A percentile compares a stretch with the other conserved stretches of the same genome.
phyloP scores from a whole-genome alignment of 2,888 invertebrate genomes.

The Calameuta pallipes region DNA sequence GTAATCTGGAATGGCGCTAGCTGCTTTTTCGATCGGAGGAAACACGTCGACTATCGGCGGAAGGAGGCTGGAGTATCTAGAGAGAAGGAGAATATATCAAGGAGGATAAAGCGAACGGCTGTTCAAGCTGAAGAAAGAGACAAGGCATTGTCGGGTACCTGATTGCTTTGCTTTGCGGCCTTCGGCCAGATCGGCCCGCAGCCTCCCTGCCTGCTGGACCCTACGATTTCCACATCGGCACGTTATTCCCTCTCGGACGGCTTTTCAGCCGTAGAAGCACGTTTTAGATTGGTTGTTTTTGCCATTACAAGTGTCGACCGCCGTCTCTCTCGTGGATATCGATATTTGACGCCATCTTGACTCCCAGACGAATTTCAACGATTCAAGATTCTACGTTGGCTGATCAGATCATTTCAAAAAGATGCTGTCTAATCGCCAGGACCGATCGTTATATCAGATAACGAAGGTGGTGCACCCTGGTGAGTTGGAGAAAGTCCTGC shows the following conservation, averaged over 20 bases:
- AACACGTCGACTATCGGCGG: conserved; percentile 7
- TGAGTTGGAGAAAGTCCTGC: not conserved
- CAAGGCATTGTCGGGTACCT: conserved; percentile 27
- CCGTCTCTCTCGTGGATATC: not conserved
- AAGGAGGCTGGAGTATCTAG: conserved; percentile 6
- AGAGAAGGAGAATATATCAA: conserved; percentile 12
- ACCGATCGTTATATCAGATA: not conserved
- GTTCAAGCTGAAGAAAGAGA: not conserved
- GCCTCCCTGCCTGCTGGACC: conserved; percentile 9
- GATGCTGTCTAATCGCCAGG: not conserved
- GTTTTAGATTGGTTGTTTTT: not conserved
- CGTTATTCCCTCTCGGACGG: not conserved
- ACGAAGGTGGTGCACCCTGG: not conserved
- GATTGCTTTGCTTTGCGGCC: conserved; percentile 32
- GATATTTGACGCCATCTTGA: not conserved
- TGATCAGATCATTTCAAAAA: not conserved
- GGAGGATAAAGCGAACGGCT: conserved; percentile 19
- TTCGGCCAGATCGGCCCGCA: conserved; percentile 34
- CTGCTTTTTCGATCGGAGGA: not conserved
- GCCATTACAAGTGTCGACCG: not conserved
- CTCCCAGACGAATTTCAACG: not conserved
- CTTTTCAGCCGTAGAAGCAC: not conserved
- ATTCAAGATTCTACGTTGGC: not conserved
- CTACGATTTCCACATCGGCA: conserved; percentile 31
- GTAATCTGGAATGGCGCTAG: not conserved